phyloP scores from a whole-genome alignment of 2,797 vertebrate genomes.

The Alfaro cultratus region DNA sequence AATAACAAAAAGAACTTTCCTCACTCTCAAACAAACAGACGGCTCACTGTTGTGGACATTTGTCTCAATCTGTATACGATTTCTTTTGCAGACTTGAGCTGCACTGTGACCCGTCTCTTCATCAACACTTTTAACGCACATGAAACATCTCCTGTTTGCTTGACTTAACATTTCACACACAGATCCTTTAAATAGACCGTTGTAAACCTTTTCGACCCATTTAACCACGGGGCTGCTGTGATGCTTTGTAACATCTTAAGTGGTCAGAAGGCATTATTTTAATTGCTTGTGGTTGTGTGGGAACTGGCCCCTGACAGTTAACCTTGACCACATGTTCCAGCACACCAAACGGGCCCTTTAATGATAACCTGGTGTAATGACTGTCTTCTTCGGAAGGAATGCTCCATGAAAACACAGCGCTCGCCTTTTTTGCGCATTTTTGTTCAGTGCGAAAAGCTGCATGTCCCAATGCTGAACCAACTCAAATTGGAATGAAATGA shows the following conservation, averaged over 20 bases:
- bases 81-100: neutral
- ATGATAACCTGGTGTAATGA: slow-evolving; percentile 75
- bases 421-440: slow-evolving; percentile 22
- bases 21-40: slow-evolving; percentile 27
- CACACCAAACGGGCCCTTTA: slow-evolving; percentile 72
- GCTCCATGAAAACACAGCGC: slow-evolving; percentile 51
- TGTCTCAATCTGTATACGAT: neutral
- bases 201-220: slow-evolving; percentile 42
- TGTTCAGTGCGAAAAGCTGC: slow-evolving; percentile 20
- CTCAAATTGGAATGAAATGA: slow-evolving; percentile 8
- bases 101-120: neutral
- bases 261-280: slow-evolving; percentile 51
- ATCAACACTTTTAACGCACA: neutral
- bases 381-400: slow-evolving; percentile 74
- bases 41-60: neutral
- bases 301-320: slow-evolving; percentile 77
- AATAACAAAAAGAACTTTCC: slow-evolving; percentile 44
- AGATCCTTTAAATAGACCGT: neutral
- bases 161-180: slow-evolving; percentile 6
- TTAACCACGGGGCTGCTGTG: slow-evolving; percentile 13
- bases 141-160: neutral
- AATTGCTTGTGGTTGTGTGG: slow-evolving; percentile 69
- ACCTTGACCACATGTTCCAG: slow-evolving; percentile 81
- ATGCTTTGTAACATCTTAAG: slow-evolving; percentile 22
- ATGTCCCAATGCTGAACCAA: neutral